phyloP scores from a whole-genome alignment of 2,797 vertebrate genomes.

The Selene dorsalis region DNA sequence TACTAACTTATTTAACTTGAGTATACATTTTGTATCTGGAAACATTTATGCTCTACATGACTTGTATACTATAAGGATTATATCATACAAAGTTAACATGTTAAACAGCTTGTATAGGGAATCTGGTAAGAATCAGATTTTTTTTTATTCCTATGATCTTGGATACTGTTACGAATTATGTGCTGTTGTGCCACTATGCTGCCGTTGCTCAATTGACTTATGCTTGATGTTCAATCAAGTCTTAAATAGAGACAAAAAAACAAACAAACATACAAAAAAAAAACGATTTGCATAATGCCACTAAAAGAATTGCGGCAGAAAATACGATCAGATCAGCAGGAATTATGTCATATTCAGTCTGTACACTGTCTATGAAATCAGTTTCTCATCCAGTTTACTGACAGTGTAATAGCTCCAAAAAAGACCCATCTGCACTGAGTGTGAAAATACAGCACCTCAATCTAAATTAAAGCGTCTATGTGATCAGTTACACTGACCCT shows the following conservation, averaged over 20 bases:
- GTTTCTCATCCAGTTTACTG: not conserved
- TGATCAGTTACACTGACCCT: not conserved
- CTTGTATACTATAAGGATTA: slow-evolving; percentile 40
- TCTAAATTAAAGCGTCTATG: not conserved
- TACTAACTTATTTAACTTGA: slow-evolving; percentile 17
- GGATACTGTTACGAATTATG: slow-evolving; percentile 9
- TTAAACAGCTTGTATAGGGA: slow-evolving; percentile 30
- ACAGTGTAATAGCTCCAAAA: not conserved
- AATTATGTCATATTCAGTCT: slow-evolving; percentile 1
- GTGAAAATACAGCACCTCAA: not conserved
- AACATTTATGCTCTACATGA: slow-evolving; percentile 13
- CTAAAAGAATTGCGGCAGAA: slow-evolving; percentile 10
- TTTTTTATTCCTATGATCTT: slow-evolving; percentile 40
- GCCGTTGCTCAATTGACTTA: slow-evolving; percentile 29
- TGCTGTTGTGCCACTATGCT: slow-evolving; percentile 7
- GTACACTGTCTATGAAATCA: slow-evolving; percentile 5
- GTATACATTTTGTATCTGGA: slow-evolving; percentile 1
- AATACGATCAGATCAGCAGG: slow-evolving; percentile 33
- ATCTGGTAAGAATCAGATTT: slow-evolving; percentile 14
- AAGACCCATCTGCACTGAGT: not conserved
- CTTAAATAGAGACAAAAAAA: no score
- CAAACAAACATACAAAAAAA: slow-evolving; percentile 12
- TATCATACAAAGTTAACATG: slow-evolving; percentile 27
- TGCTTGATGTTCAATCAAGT: no score
- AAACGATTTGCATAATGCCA: slow-evolving; percentile 30